phyloP scores from a whole-genome alignment of 2,888 invertebrate genomes.

The Asteroscopus sphinx region DNA sequence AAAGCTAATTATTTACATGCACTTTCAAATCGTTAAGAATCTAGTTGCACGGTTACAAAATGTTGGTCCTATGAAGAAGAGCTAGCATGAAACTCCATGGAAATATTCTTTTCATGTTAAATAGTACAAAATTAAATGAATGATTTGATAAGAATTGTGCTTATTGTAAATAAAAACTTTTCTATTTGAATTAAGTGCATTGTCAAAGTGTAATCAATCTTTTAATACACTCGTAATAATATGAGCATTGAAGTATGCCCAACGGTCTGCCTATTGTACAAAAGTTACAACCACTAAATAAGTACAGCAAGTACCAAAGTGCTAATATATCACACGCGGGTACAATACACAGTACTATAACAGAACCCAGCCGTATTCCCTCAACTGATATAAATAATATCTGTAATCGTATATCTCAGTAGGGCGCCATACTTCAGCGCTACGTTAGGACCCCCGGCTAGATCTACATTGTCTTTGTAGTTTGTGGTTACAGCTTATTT shows the following conservation, averaged over 20 bases:
- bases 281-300: neutral
- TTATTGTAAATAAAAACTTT: no score
- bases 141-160: no score
- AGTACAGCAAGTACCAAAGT: conserved; percentile 33
- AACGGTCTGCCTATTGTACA: neutral
- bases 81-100: no score
- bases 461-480: conserved; percentile 52
- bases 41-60: no score
- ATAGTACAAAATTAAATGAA: no score
- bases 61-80: no score
- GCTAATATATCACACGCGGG: conserved; percentile 36
- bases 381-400: conserved; percentile 56
- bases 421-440: conserved; percentile 53
- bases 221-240: no score
- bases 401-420: conserved; percentile 58
- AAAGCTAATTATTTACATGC: no score
- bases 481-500: conserved; percentile 42
- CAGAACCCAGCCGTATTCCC: conserved; percentile 40
- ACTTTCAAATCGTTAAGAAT: no score
- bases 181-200: no score
- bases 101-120: no score
- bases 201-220: no score
- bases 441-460: conserved; percentile 44
- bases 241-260: neutral
- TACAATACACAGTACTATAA: conserved; percentile 40